These are phyloP conservation scores for Lycodopsis pacificus DNA, from an alignment of 2,797 vertebrate genomes.

Conservation along the genomic window DNA sequence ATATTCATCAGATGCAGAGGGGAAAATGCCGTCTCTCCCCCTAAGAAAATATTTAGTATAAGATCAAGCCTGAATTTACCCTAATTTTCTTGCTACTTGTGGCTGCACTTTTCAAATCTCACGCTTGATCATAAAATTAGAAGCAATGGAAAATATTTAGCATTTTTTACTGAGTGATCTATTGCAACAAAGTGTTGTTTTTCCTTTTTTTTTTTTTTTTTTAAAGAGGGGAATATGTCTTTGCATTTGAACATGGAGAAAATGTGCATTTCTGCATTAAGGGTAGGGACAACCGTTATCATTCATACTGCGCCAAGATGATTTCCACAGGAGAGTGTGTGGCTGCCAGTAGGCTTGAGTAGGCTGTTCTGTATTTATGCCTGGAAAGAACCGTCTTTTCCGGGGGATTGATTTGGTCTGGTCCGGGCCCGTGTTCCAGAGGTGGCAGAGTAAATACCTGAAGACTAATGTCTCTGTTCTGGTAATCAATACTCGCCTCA, in stretches of 20 bases:
- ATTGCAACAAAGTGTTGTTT: conserved; percentile 2
- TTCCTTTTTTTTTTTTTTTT: background rate
- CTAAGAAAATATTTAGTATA: conserved; percentile 76
- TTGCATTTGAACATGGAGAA: conserved; percentile 20
- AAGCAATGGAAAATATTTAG: conserved; percentile 27
- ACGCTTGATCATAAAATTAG: conserved; percentile 38
- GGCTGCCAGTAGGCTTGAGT: conserved; percentile 73
- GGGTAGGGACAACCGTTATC: conserved; percentile 76
- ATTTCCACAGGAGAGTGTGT: conserved; percentile 74
- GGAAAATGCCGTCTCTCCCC: conserved; percentile 67
- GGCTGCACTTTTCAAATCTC: conserved; percentile 49
- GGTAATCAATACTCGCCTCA: conserved; percentile 96
- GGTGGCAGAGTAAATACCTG: conserved; percentile 99
- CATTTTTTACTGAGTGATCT: conserved; percentile 25
- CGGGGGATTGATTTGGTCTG: conserved; percentile 92
- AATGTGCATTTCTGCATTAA: conserved; percentile 46
- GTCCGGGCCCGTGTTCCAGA: conserved; percentile 89
- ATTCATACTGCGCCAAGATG: conserved; percentile 79
- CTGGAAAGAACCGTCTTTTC: conserved; percentile 89
- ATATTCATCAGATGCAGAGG: conserved; percentile 81
- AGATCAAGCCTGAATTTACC: conserved; percentile 64
- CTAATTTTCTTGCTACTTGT: conserved; percentile 67
- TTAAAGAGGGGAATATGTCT: conserved; percentile 18
- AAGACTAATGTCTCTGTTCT: conserved; percentile 97
- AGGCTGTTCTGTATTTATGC: conserved; percentile 88